A percentile compares a stretch with the other conserved stretches of the same genome.
Conservation (phyloP, 2,888 invertebrate species). For the Mythimna vitellina region DNA sequence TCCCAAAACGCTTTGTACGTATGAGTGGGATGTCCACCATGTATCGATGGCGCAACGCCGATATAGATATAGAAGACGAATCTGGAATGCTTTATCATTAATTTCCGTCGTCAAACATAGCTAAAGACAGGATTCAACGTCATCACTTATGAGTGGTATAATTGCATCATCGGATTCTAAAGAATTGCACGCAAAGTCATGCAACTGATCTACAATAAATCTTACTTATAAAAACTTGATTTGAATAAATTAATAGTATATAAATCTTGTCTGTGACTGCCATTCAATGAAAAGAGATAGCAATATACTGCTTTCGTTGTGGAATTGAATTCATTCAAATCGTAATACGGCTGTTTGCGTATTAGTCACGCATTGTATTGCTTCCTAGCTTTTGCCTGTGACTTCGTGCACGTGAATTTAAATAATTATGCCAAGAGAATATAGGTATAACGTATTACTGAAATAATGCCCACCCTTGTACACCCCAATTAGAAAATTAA, state of each 20-base stretch:
- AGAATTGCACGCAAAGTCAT: constrained; percentile 29
- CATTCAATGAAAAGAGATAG: constrained; percentile 7
- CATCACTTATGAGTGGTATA: constrained; percentile 15
- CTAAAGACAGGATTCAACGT: constrained; percentile 26
- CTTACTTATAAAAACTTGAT: constrained; percentile 20
- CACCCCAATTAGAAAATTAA: too few species aligned
- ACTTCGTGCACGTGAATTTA: too few species aligned
- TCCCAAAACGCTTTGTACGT: too few species aligned
- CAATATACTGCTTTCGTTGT: neutral
- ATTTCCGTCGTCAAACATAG: neutral
- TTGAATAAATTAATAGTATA: constrained; percentile 26
- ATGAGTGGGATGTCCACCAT: too few species aligned
- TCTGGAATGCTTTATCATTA: constrained; percentile 7
- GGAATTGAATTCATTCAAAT: constrained; percentile 4
- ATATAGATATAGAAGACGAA: neutral
- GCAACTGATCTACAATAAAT: constrained; percentile 34
- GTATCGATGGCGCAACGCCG: too few species aligned
- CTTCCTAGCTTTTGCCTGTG: too few species aligned
- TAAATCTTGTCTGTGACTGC: constrained; percentile 2
- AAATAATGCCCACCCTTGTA: too few species aligned
- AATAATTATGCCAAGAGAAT: too few species aligned
- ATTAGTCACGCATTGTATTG: too few species aligned
- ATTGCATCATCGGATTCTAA: constrained; percentile 31
- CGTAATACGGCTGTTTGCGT: too few species aligned
- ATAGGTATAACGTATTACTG: too few species aligned